A percentile compares a stretch with the other conserved stretches of the same genome.
Evolutionary conservation across 2,797 vertebrate genomes (phyloP).

Genomic region (Parotocinclus haroldoi): DNA sequence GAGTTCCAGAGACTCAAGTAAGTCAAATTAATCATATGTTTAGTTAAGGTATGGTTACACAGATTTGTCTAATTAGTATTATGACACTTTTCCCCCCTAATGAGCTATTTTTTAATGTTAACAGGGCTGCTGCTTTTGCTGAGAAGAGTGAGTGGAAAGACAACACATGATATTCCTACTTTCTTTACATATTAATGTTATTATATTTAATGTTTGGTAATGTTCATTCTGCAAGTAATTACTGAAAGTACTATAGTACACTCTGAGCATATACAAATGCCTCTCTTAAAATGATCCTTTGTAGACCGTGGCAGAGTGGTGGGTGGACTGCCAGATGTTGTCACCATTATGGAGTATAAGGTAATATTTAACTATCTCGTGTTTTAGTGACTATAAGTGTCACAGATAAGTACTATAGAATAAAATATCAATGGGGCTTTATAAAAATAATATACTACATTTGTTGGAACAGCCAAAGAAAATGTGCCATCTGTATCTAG

Average conservation of each 20-base stretch:
- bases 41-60: too few species aligned
- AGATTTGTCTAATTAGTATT: too few species aligned
- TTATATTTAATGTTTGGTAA: not conserved
- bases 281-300: constrained; percentile 13
- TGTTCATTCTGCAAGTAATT: not conserved
- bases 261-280: too few species aligned
- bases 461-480: too few species aligned
- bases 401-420: too few species aligned
- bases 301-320: constrained; percentile 94
- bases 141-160: constrained; percentile 90
- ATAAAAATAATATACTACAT: too few species aligned
- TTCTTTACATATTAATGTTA: not conserved
- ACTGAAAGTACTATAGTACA: not conserved
- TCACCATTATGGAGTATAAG: constrained; percentile 98
- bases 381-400: not conserved
- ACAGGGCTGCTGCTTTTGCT: constrained; percentile 90
- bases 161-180: not conserved
- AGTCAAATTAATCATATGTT: constrained; percentile 51
- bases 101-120: constrained; percentile 47
- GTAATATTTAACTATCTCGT: constrained; percentile 60
- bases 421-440: too few species aligned
- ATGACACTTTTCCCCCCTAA: not conserved
- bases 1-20: constrained; percentile 96
- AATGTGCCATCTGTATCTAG: too few species aligned
- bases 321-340: constrained; percentile 91